Conservation (phyloP, 2,888 invertebrate species). For the Elegia similella region DNA sequence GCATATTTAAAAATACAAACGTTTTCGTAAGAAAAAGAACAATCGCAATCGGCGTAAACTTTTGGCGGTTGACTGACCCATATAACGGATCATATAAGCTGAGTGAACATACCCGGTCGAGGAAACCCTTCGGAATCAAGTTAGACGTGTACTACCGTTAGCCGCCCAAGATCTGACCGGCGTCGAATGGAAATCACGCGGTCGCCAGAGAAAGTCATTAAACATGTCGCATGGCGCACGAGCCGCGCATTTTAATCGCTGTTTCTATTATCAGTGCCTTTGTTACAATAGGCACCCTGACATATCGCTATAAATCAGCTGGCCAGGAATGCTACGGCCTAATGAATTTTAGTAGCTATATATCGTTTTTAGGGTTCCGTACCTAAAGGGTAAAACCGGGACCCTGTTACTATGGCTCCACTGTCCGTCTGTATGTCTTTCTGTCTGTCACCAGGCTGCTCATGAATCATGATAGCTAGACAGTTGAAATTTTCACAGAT, state of each 20-base stretch:
- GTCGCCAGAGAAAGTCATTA: slow-evolving; percentile 75
- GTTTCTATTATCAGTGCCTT: slow-evolving; percentile 39
- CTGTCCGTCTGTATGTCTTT: too few species aligned
- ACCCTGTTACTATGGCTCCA: too few species aligned
- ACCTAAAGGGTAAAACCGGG: too few species aligned
- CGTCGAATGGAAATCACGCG: slow-evolving; percentile 54
- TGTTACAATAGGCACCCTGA: slow-evolving; percentile 21
- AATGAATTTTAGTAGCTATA: background rate
- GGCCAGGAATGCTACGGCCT: background rate
- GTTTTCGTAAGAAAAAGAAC: too few species aligned
- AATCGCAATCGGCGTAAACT: too few species aligned
- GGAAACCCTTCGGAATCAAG: slow-evolving; percentile 41
- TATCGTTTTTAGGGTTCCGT: too few species aligned
- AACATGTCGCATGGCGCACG: slow-evolving; percentile 56
- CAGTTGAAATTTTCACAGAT: too few species aligned
- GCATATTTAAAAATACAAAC: too few species aligned
- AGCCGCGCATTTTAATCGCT: slow-evolving; percentile 52
- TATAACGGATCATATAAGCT: background rate
- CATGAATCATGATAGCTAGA: too few species aligned
- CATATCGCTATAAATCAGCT: slow-evolving; percentile 18
- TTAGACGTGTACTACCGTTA: slow-evolving; percentile 41
- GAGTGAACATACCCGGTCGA: slow-evolving; percentile 22
- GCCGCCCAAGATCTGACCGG: slow-evolving; percentile 43
- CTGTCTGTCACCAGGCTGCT: too few species aligned
- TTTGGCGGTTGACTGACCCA: too few species aligned